Evolutionary conservation across 2,797 vertebrate species (phyloP).

Genomic region (Notolepis coatsorum): DNA sequence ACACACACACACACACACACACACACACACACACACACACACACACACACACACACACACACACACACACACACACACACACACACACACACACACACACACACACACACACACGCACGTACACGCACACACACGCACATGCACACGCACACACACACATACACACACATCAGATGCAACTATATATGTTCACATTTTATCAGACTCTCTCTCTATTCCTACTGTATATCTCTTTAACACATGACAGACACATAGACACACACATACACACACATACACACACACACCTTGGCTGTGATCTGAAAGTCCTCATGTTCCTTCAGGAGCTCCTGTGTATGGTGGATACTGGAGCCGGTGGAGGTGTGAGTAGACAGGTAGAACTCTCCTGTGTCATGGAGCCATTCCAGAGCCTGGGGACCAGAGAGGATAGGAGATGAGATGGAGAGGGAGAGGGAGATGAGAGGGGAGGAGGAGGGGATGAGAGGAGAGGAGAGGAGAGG

Average conservation of each 20-base stretch:
- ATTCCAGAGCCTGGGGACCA: conserved; percentile 90
- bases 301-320: conserved; percentile 99
- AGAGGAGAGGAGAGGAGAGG: not conserved
- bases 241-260: conserved; percentile 1
- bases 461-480: too few relatives aligned
- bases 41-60: not conserved
- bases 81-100: conserved; percentile 3
- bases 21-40: conserved; percentile 27
- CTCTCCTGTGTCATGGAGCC: conserved; percentile 98
- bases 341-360: conserved; percentile 95
- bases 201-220: too few relatives aligned
- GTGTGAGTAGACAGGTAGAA: conserved; percentile 99
- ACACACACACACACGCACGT: not conserved
- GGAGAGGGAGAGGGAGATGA: conserved; percentile 42
- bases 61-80: not conserved
- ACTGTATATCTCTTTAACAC: too few relatives aligned
- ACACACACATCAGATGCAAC: too few relatives aligned
- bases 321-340: conserved; percentile 96
- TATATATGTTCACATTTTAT: too few relatives aligned
- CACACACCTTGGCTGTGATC: conserved; percentile 94
- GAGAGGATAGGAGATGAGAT: too few relatives aligned
- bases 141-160: not conserved
- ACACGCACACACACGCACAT: not conserved
- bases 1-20: conserved; percentile 3
- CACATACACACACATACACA: not conserved